A percentile compares a stretch with the other conserved stretches of the same genome.
Evolutionary conservation across 2,113 vertebrate species (phyloP).

Genomic region (Pteruthius melanotis): DNA sequence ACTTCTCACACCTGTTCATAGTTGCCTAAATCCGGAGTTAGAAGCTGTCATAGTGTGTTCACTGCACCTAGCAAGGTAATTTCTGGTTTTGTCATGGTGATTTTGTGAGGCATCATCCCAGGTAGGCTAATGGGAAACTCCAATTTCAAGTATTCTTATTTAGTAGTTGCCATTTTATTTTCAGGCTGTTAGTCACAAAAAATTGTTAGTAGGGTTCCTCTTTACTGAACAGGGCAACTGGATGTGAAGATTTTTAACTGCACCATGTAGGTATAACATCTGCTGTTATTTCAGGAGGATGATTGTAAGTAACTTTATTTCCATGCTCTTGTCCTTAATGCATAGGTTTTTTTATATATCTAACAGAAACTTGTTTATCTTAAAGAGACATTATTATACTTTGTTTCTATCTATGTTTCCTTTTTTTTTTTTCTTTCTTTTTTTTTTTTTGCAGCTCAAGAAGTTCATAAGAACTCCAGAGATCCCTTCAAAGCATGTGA

Average conservation of each 20-base stretch:
- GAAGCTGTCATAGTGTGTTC: accelerated
- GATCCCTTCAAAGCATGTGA: slow-evolving; percentile 96
- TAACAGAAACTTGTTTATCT: not conserved
- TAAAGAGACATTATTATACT: not conserved
- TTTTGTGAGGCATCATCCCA: not conserved
- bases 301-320: not conserved
- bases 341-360: not conserved
- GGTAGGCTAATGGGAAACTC: not conserved
- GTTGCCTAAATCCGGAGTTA: not conserved
- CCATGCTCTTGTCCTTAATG: not conserved
- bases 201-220: not conserved
- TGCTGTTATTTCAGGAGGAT: not conserved
- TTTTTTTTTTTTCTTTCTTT: not conserved
- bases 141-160: not conserved
- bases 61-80: not conserved
- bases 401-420: not conserved
- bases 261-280: not conserved
- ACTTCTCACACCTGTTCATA: not conserved
- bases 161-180: not conserved
- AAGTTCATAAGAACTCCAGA: slow-evolving; percentile 95
- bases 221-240: not conserved
- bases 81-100: accelerated
- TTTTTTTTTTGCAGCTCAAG: slow-evolving; percentile 80
- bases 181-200: not conserved
- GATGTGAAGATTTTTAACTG: not conserved